Evolutionary conservation across 2,888 invertebrate genomes (phyloP).

Genomic region (Phytoseiulus persimilis): DNA sequence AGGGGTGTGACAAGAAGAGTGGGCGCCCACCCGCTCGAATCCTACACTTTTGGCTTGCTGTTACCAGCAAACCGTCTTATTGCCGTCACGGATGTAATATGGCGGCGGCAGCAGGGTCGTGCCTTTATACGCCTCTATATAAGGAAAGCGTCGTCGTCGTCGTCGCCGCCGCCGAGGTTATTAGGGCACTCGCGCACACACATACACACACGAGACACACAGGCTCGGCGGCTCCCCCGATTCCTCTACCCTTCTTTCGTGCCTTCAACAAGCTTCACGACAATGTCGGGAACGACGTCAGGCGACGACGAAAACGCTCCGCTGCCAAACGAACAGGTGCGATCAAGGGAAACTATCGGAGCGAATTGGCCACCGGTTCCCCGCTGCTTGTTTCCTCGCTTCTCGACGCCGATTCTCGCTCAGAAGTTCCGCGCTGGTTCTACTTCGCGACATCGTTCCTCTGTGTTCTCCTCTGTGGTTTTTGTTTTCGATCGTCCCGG

Average conservation of each 20-base stretch:
- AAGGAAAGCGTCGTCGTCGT: background rate
- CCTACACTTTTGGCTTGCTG: background rate
- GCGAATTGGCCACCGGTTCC: too few relatives aligned
- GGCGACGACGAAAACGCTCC: background rate
- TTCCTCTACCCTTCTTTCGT: background rate
- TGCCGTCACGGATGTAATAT: conserved; percentile 5
- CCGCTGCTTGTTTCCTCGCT: background rate
- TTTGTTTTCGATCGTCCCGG: background rate
- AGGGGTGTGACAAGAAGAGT: background rate
- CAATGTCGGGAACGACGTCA: background rate
- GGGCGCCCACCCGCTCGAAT: background rate
- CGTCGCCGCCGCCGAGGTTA: background rate
- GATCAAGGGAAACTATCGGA: background rate
- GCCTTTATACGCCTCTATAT: conserved; percentile 5
- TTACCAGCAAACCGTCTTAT: background rate
- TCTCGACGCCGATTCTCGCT: background rate
- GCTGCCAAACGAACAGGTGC: background rate
- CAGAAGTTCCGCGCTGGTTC: background rate
- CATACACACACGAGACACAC: background rate
- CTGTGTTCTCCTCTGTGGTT: background rate
- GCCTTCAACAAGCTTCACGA: background rate
- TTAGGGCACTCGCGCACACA: background rate
- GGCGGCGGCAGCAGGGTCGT: background rate
- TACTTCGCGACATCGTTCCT: background rate
- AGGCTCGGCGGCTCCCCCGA: background rate